Percentiles rank a stretch among this genome's conserved stretches.
Evolutionary conservation across 2,113 vertebrate species (phyloP).

Genomic region (Chiloscyllium plagiosum): DNA sequence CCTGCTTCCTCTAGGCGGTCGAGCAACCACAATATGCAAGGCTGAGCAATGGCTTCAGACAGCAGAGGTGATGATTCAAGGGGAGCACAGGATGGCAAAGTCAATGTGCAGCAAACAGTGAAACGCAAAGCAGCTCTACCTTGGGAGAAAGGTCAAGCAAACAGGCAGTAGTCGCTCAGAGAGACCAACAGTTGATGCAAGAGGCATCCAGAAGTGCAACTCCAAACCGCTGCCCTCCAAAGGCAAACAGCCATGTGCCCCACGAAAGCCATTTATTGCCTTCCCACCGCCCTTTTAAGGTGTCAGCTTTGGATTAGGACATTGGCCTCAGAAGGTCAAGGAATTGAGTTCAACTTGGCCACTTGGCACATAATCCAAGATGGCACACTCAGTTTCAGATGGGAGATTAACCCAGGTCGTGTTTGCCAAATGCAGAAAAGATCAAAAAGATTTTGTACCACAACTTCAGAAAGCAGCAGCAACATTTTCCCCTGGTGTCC

Average conservation of each 20-base stretch:
- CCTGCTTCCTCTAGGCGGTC: neutral
- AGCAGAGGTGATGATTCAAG: no score
- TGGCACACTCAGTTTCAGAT: neutral
- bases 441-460: neutral
- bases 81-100: neutral
- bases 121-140: neutral
- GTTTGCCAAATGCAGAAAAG: accelerated
- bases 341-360: neutral
- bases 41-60: neutral
- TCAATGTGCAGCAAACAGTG: neutral
- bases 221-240: neutral
- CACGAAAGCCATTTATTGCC: neutral
- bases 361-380: neutral
- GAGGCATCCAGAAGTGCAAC: neutral
- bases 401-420: neutral
- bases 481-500: neutral
- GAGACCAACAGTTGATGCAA: neutral
- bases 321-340: neutral
- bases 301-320: neutral
- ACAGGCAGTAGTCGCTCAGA: neutral
- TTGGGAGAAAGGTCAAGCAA: neutral
- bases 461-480: neutral
- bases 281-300: neutral
- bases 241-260: neutral
- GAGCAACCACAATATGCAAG: neutral